A percentile compares a stretch with the other conserved stretches of the same genome.
These are phyloP conservation scores for Amniataba percoides DNA, from an alignment of 2,797 vertebrate genomes.

Conservation along the genomic window DNA sequence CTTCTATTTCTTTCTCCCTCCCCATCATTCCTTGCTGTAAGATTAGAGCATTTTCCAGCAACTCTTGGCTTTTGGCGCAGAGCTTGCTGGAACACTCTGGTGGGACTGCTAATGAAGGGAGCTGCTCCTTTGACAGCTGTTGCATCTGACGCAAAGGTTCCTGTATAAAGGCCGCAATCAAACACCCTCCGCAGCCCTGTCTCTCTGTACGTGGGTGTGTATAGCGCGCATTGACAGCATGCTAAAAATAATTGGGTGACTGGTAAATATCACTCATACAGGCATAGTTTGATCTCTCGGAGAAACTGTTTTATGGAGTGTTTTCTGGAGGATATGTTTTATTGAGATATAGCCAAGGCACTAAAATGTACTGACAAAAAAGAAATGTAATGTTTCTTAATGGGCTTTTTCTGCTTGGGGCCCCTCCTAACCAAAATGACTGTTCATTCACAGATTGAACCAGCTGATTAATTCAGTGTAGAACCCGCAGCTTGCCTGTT, in stretches of 20 bases:
- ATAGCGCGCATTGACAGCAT: constrained; percentile 59
- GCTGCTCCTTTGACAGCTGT: constrained; percentile 84
- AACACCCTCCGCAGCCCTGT: constrained; percentile 71
- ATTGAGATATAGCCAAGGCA: constrained; percentile 52
- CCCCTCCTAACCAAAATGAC: constrained; percentile 45
- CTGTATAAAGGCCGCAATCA: constrained; percentile 80
- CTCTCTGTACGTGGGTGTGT: constrained; percentile 68
- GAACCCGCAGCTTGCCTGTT: constrained; percentile 60
- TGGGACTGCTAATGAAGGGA: constrained; percentile 83
- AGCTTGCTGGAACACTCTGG: constrained; percentile 75
- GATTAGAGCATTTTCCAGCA: constrained; percentile 83
- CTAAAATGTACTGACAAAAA: constrained; percentile 58
- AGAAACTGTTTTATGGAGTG: constrained; percentile 59
- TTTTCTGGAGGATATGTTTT: constrained; percentile 59
- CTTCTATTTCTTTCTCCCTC: constrained; percentile 78
- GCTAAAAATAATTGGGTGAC: constrained; percentile 82
- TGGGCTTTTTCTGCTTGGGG: constrained; percentile 56
- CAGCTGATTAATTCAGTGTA: constrained; percentile 71
- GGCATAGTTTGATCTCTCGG: constrained; percentile 68
- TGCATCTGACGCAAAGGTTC: constrained; percentile 81
- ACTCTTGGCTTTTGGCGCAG: constrained; percentile 76
- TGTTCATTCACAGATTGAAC: constrained; percentile 71
- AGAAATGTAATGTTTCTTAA: constrained; percentile 64
- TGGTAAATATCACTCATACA: constrained; percentile 79
- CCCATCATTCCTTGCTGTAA: constrained; percentile 81